Evolutionary conservation across 2,113 vertebrate species (phyloP).

Genomic region (Cyrtonyx montezumae): DNA sequence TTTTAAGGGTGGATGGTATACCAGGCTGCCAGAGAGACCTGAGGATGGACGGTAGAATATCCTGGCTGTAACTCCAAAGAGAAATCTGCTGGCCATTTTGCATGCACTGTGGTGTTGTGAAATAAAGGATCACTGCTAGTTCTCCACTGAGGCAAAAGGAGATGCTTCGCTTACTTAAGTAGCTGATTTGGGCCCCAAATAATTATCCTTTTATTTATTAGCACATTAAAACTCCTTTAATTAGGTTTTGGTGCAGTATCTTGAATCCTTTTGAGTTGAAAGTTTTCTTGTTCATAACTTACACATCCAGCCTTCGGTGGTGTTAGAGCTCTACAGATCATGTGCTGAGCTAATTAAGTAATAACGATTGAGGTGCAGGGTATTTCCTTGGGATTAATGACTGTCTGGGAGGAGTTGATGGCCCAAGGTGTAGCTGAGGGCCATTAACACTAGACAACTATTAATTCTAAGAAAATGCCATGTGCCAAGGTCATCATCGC

Average conservation of each 20-base stretch:
- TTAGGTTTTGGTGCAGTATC: slow-evolving; percentile 1
- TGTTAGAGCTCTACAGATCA: slow-evolving; percentile 41
- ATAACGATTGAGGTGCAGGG: slow-evolving; percentile 57
- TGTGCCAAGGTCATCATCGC: slow-evolving; percentile 47
- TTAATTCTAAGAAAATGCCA: slow-evolving; percentile 70
- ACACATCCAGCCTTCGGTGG: slow-evolving; percentile 33
- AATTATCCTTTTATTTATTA: slow-evolving; percentile 23
- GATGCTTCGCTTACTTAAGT: not conserved
- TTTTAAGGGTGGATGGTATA: not conserved
- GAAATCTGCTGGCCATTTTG: not conserved
- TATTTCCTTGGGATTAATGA: slow-evolving; percentile 79
- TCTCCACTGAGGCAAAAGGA: not conserved
- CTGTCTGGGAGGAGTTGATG: slow-evolving; percentile 78
- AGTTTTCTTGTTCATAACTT: not conserved
- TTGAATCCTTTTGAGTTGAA: slow-evolving; percentile 24
- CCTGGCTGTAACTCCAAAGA: not conserved
- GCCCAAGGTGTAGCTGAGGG: slow-evolving; percentile 71
- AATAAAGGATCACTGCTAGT: not conserved
- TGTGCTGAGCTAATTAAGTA: slow-evolving; percentile 53
- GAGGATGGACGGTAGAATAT: not conserved
- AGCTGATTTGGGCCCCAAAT: not conserved
- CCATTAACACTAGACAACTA: slow-evolving; percentile 72
- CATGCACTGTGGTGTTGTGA: accelerated
- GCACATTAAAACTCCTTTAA: not conserved
- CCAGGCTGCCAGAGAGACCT: not conserved